Conservation (phyloP, 2,888 invertebrate genomes). For the Euplagia quadripunctaria region DNA sequence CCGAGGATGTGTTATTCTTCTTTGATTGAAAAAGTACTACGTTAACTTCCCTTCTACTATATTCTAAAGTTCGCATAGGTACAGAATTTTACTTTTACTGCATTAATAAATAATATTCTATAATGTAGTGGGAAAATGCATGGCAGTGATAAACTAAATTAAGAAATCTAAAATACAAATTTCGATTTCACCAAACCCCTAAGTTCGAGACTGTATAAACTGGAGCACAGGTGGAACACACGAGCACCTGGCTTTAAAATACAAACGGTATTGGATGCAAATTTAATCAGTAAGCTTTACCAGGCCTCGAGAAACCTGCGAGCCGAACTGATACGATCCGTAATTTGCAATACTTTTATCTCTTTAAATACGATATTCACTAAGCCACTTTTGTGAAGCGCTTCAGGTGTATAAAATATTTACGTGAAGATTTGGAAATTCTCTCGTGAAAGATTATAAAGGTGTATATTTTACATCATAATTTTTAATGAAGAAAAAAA, state of each 20-base stretch:
- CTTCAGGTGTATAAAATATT: slow-evolving; percentile 16
- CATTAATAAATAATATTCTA: too few relatives aligned
- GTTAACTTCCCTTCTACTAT: too few relatives aligned
- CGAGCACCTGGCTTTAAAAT: slow-evolving; percentile 50
- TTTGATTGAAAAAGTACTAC: too few relatives aligned
- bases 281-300: slow-evolving; percentile 61
- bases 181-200: slow-evolving; percentile 17
- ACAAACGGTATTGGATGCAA: slow-evolving; percentile 58
- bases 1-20: too few relatives aligned
- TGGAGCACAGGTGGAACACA: slow-evolving; percentile 50
- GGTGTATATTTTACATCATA: neutral
- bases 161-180: slow-evolving; percentile 10
- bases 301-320: slow-evolving; percentile 39
- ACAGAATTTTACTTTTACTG: too few relatives aligned
- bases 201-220: slow-evolving; percentile 25
- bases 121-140: too few relatives aligned
- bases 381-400: slow-evolving; percentile 19
- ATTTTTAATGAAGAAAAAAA: slow-evolving; percentile 5
- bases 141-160: too few relatives aligned
- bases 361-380: slow-evolving; percentile 13
- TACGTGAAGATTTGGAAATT: slow-evolving; percentile 7
- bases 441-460: neutral
- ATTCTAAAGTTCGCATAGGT: too few relatives aligned
- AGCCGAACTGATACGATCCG: slow-evolving; percentile 16
- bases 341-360: slow-evolving; percentile 27